Percentiles rank a stretch among this genome's conserved stretches.
phyloP scores from a whole-genome alignment of 2,888 invertebrate genomes.

The Volucella bombylans region DNA sequence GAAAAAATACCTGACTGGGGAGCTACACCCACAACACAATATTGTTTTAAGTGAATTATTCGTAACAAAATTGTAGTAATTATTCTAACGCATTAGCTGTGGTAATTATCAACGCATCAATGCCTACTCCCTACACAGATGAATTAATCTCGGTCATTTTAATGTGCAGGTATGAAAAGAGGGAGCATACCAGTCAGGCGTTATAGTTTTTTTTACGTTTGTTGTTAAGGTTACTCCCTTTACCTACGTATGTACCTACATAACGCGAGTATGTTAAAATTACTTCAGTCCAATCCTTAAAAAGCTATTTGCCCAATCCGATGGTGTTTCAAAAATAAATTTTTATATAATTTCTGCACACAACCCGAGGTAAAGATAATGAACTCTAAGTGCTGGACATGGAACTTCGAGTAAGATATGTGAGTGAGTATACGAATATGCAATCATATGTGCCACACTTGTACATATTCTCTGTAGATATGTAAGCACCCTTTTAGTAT shows the following conservation, averaged over 20 bases:
- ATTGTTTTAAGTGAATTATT: conserved; percentile 46
- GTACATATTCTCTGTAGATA: neutral
- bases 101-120: conserved; percentile 54
- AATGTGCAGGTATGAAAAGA: conserved; percentile 6
- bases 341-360: conserved; percentile 41
- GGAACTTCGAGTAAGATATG: neutral
- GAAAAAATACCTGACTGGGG: conserved; percentile 7
- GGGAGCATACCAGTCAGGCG: no score
- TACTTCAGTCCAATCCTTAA: conserved; percentile 58
- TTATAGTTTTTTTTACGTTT: neutral
- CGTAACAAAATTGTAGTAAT: conserved; percentile 39
- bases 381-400: conserved; percentile 25
- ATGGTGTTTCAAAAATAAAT: neutral
- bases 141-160: neutral
- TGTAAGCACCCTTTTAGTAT: conserved; percentile 66
- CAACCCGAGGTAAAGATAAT: conserved; percentile 22
- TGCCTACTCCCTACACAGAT: conserved; percentile 4
- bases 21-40: conserved; percentile 23
- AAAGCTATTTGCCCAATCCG: conserved; percentile 61
- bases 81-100: conserved; percentile 31
- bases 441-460: no score
- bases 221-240: conserved; percentile 52
- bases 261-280: conserved; percentile 38
- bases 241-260: neutral
- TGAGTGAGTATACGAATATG: neutral